These are phyloP conservation scores for Beris morrisii DNA, from an alignment of 2,888 invertebrate genomes.

Conservation along the genomic window DNA sequence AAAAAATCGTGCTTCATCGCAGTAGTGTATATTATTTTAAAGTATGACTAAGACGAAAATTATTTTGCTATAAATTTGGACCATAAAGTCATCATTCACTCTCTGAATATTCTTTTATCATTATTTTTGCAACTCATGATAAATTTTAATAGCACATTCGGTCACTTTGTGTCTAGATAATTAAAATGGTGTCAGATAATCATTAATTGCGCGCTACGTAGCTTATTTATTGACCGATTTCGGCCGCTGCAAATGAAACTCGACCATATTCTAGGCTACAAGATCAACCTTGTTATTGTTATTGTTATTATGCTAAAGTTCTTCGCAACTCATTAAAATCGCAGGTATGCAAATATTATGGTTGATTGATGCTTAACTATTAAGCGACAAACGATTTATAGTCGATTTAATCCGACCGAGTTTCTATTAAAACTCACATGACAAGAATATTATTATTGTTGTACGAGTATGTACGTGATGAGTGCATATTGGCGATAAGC, in stretches of 20 bases:
- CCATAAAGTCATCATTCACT: too few relatives aligned
- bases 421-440: constrained; percentile 20
- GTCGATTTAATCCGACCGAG: constrained; percentile 10
- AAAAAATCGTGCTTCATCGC: too few relatives aligned
- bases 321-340: too few relatives aligned
- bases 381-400: constrained; percentile 9
- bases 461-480: constrained; percentile 9
- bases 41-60: too few relatives aligned
- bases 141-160: constrained; percentile 1
- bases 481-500: background rate
- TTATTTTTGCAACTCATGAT: constrained; percentile 12
- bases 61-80: too few relatives aligned
- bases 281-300: background rate
- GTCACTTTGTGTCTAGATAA: constrained; percentile 1
- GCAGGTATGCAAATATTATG: too few relatives aligned
- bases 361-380: too few relatives aligned
- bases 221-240: constrained; percentile 1
- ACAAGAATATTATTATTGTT: constrained; percentile 3
- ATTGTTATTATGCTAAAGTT: too few relatives aligned
- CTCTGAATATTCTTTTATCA: too few relatives aligned
- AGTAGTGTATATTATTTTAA: too few relatives aligned
- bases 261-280: background rate
- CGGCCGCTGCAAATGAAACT: constrained; percentile 5
- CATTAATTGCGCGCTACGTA: background rate
- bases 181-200: constrained; percentile 16